A percentile compares a stretch with the other conserved stretches of the same genome.
Conservation (phyloP, 2,113 vertebrate genomes). For the Megaleporinus macrocephalus region DNA sequence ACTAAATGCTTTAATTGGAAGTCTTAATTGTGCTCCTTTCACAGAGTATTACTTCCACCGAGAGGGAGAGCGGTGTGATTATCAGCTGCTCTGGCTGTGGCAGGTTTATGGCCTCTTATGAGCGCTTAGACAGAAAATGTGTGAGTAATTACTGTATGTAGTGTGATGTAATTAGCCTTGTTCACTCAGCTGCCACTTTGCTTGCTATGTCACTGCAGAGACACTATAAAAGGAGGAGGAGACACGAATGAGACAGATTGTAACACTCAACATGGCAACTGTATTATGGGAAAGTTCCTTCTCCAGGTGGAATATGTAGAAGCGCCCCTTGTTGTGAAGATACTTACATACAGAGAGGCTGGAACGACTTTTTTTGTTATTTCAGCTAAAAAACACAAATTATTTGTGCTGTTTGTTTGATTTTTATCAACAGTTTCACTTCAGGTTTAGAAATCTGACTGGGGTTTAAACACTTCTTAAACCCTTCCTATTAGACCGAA, state of each 20-base stretch:
- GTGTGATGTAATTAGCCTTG: slow-evolving; percentile 61
- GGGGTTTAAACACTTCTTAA: too few relatives aligned
- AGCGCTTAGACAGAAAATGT: slow-evolving; percentile 56
- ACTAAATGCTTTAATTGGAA: slow-evolving; percentile 6
- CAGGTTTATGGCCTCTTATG: slow-evolving; percentile 68
- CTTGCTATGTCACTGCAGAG: neutral
- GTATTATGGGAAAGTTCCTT: neutral
- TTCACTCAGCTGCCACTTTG: neutral
- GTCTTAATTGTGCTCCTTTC: slow-evolving; percentile 71
- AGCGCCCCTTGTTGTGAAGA: too few relatives aligned
- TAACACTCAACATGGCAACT: neutral
- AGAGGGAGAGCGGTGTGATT: slow-evolving; percentile 75
- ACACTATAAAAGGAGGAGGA: neutral
- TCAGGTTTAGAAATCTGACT: too few relatives aligned
- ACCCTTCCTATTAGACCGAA: too few relatives aligned
- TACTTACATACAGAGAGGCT: too few relatives aligned
- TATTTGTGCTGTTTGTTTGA: too few relatives aligned
- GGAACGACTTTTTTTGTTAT: too few relatives aligned
- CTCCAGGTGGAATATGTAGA: too few relatives aligned
- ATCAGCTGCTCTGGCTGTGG: slow-evolving; percentile 75
- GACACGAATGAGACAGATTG: neutral
- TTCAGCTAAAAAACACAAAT: too few relatives aligned
- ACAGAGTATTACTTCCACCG: slow-evolving; percentile 64
- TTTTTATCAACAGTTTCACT: too few relatives aligned
- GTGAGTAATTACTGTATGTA: slow-evolving; percentile 77